A percentile compares a stretch with the other conserved stretches of the same genome.
Evolutionary conservation across 1,140 invertebrate genomes (phyloP).

Genomic region (Anadara kagoshimensis): DNA sequence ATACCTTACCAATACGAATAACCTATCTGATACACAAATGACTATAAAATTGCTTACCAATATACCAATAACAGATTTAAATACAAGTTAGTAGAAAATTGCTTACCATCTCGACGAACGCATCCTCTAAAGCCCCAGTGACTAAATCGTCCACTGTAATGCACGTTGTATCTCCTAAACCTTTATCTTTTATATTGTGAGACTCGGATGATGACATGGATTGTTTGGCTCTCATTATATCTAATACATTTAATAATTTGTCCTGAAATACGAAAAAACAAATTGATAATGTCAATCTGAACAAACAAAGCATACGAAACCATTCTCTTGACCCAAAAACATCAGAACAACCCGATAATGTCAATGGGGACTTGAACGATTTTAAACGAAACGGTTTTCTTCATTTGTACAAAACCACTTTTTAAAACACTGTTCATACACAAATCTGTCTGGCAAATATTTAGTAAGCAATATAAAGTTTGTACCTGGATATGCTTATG

Average conservation of each 20-base stretch:
- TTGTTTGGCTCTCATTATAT: conserved; percentile 5
- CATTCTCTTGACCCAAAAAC: no score
- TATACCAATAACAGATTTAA: no score
- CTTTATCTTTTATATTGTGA: background rate
- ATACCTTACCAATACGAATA: no score
- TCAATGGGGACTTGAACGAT: no score
- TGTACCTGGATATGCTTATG: conserved; percentile 86
- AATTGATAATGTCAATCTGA: no score
- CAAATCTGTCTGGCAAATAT: no score
- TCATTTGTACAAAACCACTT: no score
- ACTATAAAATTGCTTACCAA: conserved; percentile 2
- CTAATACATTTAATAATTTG: background rate
- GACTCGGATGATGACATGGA: background rate
- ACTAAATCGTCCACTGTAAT: conserved; percentile 79
- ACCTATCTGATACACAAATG: background rate
- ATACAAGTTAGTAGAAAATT: background rate
- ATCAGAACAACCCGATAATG: no score
- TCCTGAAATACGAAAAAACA: no score
- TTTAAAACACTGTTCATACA: no score
- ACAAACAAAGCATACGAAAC: background rate
- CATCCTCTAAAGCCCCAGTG: conserved; percentile 82
- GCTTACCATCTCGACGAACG: conserved; percentile 83
- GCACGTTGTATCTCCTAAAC: background rate
- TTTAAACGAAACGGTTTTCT: no score
- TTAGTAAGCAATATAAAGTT: conserved; percentile 30